A percentile compares a stretch with the other conserved stretches of the same genome.
Evolutionary conservation across 2,113 vertebrate genomes (phyloP).

Genomic region (Onychostoma macrolepis): DNA sequence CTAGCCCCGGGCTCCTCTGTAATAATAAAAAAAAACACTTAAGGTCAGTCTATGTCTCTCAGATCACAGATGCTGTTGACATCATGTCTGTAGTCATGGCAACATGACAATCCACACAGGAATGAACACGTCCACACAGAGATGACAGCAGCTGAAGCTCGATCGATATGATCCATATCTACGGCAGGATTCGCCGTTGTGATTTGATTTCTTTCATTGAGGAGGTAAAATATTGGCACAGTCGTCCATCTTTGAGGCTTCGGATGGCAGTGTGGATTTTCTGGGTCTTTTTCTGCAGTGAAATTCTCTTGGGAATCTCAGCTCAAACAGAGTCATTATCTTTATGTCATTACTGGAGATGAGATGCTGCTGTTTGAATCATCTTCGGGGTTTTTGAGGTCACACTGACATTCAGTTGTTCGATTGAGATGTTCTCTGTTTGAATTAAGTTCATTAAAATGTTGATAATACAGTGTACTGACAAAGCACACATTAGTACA

Average conservation of each 20-base stretch:
- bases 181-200: background rate
- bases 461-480: background rate
- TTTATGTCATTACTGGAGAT: background rate
- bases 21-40: background rate
- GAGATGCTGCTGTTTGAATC: background rate
- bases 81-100: conserved; percentile 56
- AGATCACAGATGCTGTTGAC: background rate
- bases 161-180: conserved; percentile 45
- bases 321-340: background rate
- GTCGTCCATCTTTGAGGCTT: background rate
- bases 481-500: background rate
- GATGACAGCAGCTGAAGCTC: conserved; percentile 20
- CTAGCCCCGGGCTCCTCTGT: background rate
- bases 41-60: background rate
- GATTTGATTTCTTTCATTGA: conserved; percentile 35
- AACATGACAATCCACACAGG: conserved; percentile 57
- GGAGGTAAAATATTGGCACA: background rate
- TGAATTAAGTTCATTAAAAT: background rate
- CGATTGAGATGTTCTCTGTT: background rate
- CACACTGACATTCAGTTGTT: background rate
- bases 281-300: background rate
- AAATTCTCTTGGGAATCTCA: background rate
- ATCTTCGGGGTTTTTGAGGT: background rate
- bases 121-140: background rate
- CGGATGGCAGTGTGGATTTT: background rate